Base-by-base conservation (phyloP, 2,113 vertebrate genomes). In the Leucoraja erinaceus region DNA sequence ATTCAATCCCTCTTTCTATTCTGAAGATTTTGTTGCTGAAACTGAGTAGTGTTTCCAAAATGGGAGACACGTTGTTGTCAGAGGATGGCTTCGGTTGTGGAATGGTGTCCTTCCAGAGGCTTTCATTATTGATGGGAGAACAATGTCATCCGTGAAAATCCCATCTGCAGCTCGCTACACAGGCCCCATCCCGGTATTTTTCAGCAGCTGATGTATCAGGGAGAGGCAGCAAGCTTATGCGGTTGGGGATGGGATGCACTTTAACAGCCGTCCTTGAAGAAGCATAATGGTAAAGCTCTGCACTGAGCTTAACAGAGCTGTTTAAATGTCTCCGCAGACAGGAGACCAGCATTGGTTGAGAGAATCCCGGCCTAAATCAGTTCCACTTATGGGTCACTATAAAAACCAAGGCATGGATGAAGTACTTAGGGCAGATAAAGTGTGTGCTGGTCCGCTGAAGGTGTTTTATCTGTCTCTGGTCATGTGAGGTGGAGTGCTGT, bases 121-220 rank as follows among this genome's bases (percentile, higher is more conserved):
- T 70, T 91, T 91, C 18, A 47, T 25, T 72, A 38, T 25, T 6
- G 33, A 12, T 47, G 33, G 66, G 72, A 28, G 31, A 28, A 72
- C 59, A 68, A 91, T 38, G 33, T 38, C 66, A 91, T 91, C 90
- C 90, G 22, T 91, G 38, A 91, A 91, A 54, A 22, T 70, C 38
- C 90, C 90, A 72, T 91, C 90, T 91, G 90, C 10, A 4, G 68
- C 66, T 70, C 14, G 68, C 66, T 70, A 25, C 66, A 47, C 90
- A 25, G 38, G n/a, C 66, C 38, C 20, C 20, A 25, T 14, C 25
- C 63, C 66, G 33, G 14, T 54, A 54, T 22, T 72, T 54, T 20
- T 72, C 33, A 25, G 68, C 68, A 74, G 66, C 90, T 47, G 33
- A 38, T 91, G 90, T 25, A 54, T 38, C 10, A n/a, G 66, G 54